phyloP scores from a whole-genome alignment of 2,797 vertebrate species.

The Danio choprae region DNA sequence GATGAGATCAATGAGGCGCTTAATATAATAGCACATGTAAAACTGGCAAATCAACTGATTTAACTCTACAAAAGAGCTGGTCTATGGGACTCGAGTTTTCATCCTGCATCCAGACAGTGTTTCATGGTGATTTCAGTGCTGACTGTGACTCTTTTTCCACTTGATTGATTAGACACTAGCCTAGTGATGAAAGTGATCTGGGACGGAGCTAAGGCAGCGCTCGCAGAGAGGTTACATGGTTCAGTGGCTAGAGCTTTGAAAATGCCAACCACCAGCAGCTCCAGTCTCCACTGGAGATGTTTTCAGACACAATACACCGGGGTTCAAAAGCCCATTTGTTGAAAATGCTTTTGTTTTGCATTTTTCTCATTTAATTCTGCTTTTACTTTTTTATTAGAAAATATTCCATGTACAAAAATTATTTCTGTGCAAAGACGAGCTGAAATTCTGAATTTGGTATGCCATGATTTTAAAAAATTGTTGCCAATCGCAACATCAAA shows the following conservation, averaged over 20 bases:
- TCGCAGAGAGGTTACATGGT: conserved; percentile 49
- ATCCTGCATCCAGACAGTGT: conserved; percentile 38
- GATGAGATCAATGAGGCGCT: conserved; percentile 15
- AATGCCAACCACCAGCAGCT: conserved; percentile 60
- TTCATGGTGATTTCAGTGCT: conserved; percentile 37
- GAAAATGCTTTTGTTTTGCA: conserved; percentile 9
- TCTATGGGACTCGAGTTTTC: conserved; percentile 3
- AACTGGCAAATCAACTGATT: conserved; percentile 46
- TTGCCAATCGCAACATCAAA: no score
- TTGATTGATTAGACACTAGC: conserved; percentile 53
- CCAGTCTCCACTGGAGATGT: conserved; percentile 30
- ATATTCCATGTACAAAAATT: background rate
- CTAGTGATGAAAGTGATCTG: conserved; percentile 54
- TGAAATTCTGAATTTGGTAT: background rate
- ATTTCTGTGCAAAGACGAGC: background rate
- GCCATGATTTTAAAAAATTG: background rate
- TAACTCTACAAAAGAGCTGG: conserved; percentile 3
- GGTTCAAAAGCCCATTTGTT: background rate
- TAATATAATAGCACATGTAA: conserved; percentile 32
- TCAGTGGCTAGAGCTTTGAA: conserved; percentile 53
- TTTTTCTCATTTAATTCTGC: background rate
- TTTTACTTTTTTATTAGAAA: background rate
- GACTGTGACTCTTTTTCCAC: conserved; percentile 51
- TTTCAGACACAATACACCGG: conserved; percentile 17
- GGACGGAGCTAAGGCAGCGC: conserved; percentile 46